Evolutionary conservation across 2,797 vertebrate species (phyloP).

Genomic region (Alca torda): DNA sequence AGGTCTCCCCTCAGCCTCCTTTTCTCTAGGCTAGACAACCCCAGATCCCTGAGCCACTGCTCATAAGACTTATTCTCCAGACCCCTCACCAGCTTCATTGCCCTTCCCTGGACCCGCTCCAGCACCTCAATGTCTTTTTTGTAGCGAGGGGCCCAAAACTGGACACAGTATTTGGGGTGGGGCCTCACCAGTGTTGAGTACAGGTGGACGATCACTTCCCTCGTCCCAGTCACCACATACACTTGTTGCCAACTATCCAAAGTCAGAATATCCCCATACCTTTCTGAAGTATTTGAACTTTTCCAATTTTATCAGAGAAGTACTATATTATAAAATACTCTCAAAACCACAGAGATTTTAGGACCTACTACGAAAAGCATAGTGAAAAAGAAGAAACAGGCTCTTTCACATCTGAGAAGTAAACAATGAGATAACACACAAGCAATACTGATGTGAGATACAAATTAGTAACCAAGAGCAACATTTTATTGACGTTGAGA

Average conservation of each 20-base stretch:
- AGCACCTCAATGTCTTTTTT: no score
- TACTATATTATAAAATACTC: neutral
- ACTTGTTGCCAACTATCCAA: neutral
- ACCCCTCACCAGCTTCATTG: no score
- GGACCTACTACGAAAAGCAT: neutral
- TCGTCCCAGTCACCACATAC: neutral
- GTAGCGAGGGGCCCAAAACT: no score
- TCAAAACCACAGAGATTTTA: neutral
- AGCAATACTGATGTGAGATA: neutral
- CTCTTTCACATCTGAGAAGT: neutral
- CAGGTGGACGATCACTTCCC: no score
- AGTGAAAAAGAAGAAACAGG: neutral
- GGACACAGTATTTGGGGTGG: no score
- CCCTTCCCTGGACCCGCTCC: no score
- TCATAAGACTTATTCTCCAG: no score
- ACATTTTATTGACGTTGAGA: neutral
- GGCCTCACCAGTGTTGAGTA: no score
- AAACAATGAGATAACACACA: neutral
- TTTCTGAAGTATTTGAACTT: neutral
- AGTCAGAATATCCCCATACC: neutral
- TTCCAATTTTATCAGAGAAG: neutral
- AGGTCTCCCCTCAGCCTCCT: no score
- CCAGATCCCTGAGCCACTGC: no score
- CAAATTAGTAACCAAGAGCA: neutral
- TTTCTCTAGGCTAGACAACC: no score